Percentiles rank a stretch among this genome's conserved stretches.
These are phyloP conservation scores for Spheniscus humboldti DNA, from an alignment of 2,797 vertebrate genomes.

Conservation along the genomic window DNA sequence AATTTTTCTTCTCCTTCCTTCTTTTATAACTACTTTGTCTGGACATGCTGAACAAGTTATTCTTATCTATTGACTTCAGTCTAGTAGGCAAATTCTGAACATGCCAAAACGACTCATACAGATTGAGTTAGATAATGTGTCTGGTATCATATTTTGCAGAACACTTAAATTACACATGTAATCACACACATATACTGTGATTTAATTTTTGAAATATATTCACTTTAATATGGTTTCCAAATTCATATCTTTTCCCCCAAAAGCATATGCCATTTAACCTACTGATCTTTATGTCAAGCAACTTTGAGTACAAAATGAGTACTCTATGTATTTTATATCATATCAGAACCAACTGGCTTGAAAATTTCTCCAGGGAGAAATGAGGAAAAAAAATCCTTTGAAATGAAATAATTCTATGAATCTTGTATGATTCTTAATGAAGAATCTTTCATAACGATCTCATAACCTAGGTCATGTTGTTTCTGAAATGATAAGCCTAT, in stretches of 20 bases:
- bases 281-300: neutral
- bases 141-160: constrained; percentile 23
- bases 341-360: neutral
- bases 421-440: neutral
- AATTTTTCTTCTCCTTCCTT: neutral
- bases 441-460: neutral
- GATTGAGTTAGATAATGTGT: constrained; percentile 36
- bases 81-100: constrained; percentile 61
- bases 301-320: neutral
- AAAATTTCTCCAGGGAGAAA: neutral
- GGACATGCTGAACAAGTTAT: constrained; percentile 68
- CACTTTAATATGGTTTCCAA: neutral
- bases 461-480: neutral
- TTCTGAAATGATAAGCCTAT: neutral
- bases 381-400: neutral
- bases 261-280: neutral
- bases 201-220: constrained; percentile 5
- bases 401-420: neutral
- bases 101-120: constrained; percentile 24
- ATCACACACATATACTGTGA: neutral
- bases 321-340: neutral
- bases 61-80: constrained; percentile 62
- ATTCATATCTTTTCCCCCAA: neutral
- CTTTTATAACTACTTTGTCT: constrained; percentile 43
- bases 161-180: constrained; percentile 27